phyloP scores from a whole-genome alignment of 35 echinoderm and acorn worm genomes.

The Nesometra sesokonis region DNA sequence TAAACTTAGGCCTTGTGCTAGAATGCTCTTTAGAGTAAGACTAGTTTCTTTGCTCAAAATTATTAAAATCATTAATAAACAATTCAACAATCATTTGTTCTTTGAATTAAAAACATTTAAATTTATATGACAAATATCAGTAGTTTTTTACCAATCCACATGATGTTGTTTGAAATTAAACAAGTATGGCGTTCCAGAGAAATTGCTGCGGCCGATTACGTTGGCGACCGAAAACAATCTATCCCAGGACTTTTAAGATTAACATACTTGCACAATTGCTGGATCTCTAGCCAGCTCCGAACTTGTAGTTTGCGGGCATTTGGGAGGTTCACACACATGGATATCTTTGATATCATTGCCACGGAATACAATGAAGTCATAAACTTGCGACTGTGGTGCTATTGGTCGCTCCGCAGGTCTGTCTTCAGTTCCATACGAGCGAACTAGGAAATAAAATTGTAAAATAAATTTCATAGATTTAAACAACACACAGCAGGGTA shows the following conservation, averaged over 20 bases:
- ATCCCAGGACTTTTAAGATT: too few species aligned
- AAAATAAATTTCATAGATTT: not conserved
- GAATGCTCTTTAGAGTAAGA: too few species aligned
- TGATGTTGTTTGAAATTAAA: too few species aligned
- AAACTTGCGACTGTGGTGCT: conserved; percentile 68
- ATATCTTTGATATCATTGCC: conserved; percentile 91
- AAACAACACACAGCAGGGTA: too few species aligned
- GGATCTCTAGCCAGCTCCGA: conserved; percentile 61
- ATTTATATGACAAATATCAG: too few species aligned
- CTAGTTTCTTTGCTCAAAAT: too few species aligned
- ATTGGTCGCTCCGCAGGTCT: conserved; percentile 46
- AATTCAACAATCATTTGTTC: too few species aligned
- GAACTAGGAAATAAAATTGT: conserved; percentile 41
- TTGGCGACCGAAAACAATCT: too few species aligned
- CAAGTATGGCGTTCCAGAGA: not conserved
- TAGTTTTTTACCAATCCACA: too few species aligned
- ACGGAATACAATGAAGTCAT: conserved; percentile 80
- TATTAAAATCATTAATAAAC: too few species aligned
- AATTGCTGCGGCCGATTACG: not conserved
- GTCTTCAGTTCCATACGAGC: conserved; percentile 87
- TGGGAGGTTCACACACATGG: conserved; percentile 64
- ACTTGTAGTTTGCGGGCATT: conserved; percentile 17
- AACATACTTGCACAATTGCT: conserved; percentile 74
- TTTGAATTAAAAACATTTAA: too few species aligned
- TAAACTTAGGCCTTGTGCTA: too few species aligned